Conservation (phyloP, 2,113 vertebrate species). For the Saguinus imperator region DNA sequence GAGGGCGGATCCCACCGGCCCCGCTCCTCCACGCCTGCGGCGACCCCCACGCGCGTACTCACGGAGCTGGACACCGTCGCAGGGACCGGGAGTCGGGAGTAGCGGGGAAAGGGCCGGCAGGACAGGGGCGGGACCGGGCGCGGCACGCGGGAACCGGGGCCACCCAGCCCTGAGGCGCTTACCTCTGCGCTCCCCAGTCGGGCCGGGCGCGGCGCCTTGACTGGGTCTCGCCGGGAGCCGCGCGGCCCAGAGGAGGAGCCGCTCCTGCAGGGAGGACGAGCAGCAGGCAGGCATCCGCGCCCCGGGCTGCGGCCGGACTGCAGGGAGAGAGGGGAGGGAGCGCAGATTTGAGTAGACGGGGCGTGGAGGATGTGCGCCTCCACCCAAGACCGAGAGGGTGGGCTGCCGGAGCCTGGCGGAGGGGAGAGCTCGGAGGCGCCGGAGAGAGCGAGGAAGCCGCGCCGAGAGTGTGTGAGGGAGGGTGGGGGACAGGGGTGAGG, state of each 20-base stretch:
- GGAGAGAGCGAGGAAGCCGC: constrained; percentile 43
- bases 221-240: not conserved
- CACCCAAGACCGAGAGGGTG: constrained; percentile 62
- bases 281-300: constrained; percentile 60
- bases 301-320: constrained; percentile 48
- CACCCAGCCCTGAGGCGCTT: not conserved
- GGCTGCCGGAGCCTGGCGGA: constrained; percentile 36
- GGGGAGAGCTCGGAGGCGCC: constrained; percentile 57
- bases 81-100: not conserved
- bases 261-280: constrained; percentile 47
- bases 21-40: not conserved
- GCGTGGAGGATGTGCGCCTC: constrained; percentile 76
- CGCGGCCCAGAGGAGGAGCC: constrained; percentile 51
- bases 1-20: not conserved
- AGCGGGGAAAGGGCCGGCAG: constrained; percentile 3
- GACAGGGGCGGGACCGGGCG: not conserved
- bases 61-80: not conserved
- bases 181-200: constrained; percentile 33
- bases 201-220: not conserved
- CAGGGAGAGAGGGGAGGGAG: constrained; percentile 30
- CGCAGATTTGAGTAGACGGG: constrained; percentile 45
- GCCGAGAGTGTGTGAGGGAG: not conserved
- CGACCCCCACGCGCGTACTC: constrained; percentile 7
- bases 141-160: not conserved
- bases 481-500: not conserved